Conservation (phyloP, 2,888 invertebrate genomes). For the Lepetodrilus schrolli region DNA sequence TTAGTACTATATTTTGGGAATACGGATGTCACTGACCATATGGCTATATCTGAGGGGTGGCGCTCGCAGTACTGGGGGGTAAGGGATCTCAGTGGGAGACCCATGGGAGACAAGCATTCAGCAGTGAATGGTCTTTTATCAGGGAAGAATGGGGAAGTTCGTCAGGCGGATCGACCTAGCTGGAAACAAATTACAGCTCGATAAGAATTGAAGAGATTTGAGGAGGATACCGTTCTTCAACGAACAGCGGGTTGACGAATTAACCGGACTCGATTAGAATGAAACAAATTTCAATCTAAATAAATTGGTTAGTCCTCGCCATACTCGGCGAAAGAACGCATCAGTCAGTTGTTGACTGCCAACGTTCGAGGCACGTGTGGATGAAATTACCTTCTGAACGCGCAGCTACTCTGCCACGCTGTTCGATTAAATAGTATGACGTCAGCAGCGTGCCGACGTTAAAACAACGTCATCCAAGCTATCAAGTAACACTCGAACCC, state of each 20-base stretch:
- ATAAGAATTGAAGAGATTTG: conserved; percentile 20
- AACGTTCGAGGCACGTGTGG: background rate
- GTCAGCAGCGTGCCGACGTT: no score
- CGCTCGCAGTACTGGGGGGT: background rate
- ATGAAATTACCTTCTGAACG: no score
- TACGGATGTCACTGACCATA: background rate
- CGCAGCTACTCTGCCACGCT: no score
- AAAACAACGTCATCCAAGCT: no score
- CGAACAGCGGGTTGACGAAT: conserved; percentile 13
- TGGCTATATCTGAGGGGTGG: background rate
- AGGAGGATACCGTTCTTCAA: background rate
- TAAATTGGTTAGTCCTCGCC: conserved; percentile 1
- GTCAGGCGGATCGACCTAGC: conserved; percentile 4
- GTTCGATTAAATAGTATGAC: no score
- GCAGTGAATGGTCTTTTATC: conserved; percentile 1
- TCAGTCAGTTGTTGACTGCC: conserved; percentile 4
- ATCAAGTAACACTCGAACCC: no score
- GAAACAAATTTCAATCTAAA: conserved; percentile 27
- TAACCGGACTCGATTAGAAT: conserved; percentile 19
- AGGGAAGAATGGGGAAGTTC: background rate
- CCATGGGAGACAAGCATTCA: background rate
- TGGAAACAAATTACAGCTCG: conserved; percentile 19
- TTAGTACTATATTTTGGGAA: no score
- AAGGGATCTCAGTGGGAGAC: background rate
- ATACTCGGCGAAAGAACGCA: background rate